Conservation (phyloP, 1,140 invertebrate genomes). For the Drosophila nannoptera region DNA sequence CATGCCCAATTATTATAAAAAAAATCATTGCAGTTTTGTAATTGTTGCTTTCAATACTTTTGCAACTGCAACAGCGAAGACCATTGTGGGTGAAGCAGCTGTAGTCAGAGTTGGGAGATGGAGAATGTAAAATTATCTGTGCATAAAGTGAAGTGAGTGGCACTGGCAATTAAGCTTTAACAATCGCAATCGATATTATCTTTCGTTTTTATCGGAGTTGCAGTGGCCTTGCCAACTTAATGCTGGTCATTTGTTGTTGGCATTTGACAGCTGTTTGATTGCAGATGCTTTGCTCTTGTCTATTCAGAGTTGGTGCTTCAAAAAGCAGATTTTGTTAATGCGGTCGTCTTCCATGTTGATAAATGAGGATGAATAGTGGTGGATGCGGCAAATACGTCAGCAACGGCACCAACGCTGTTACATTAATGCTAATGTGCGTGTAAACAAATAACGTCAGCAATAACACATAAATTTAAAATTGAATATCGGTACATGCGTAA, state of each 20-base stretch:
- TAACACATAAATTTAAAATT: slow-evolving; percentile 73
- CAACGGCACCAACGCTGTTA: slow-evolving; percentile 43
- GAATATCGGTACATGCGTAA: slow-evolving; percentile 55
- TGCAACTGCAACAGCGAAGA: slow-evolving; percentile 2
- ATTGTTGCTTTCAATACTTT: slow-evolving; percentile 41
- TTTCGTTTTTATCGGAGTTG: slow-evolving; percentile 18
- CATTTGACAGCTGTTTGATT: slow-evolving; percentile 40
- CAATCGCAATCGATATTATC: slow-evolving; percentile 53
- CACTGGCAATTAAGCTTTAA: slow-evolving; percentile 51
- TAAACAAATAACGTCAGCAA: slow-evolving; percentile 75
- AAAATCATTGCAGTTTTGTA: slow-evolving; percentile 51
- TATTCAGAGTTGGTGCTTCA: slow-evolving; percentile 12
- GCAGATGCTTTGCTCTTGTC: slow-evolving; percentile 28
- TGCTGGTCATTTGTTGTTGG: slow-evolving; percentile 21
- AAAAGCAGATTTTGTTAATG: slow-evolving; percentile 22
- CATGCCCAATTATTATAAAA: slow-evolving; percentile 66
- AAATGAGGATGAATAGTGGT: slow-evolving; percentile 33
- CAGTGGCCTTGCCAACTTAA: slow-evolving; percentile 29
- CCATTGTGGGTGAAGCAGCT: slow-evolving; percentile 5
- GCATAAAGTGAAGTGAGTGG: slow-evolving; percentile 55
- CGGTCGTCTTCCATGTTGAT: slow-evolving; percentile 33
- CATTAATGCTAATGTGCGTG: slow-evolving; percentile 74
- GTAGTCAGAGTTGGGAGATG: background rate
- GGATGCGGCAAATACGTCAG: slow-evolving; percentile 55
- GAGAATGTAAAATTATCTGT: slow-evolving; percentile 6